Evolutionary conservation across 1,140 invertebrate species (phyloP), one percentile per base, ranked within the genome.

Genomic region (Aphelinus certus): DNA sequence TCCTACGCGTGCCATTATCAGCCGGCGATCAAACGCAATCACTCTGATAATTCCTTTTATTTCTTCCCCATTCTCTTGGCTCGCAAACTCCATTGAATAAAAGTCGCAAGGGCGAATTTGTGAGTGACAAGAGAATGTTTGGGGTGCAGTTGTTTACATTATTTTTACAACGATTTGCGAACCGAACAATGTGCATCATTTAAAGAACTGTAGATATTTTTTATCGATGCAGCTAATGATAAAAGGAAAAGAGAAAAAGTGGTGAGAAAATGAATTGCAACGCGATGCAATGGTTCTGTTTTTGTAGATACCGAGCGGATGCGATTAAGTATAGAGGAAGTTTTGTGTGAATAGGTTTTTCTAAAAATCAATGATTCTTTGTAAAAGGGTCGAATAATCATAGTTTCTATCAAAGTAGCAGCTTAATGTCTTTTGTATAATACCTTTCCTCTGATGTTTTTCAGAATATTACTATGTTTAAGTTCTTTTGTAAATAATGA

Each of bases 331-430:
- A 86, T 86, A 86, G 82, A 84, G 83, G 78, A 85, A 81, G 79
- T 84, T 88, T 87, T 88, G 86, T 88, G 87, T 88, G 86, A 87
- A 88, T 87, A 88, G 85, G 81, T 86, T 86, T 88, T 88, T 87
- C 81, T 86, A 85, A 85, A 85, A 79, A 83, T 80, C 48, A 84
- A 83, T 83, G 86, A 87, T 88, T 88, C 85, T 88, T 88, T 87
- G 86, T 88, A 88, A 88, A 88, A 87, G 86, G 82, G 81, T 87
- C 85, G 83, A 88, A 88, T 88, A 87, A 88, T 88, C 85, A 88
- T 88, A 88, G 87, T 88, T 88, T 88, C 86, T 87, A 88, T 87
- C 83, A 88, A 88, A 87, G 70, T 78, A 68, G 73, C 62, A 75
- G 73, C 73, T 75, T 47, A 71, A 75, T 75, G 73, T 75, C 73